Evolutionary conservation across 30 jellyfish, hydroid and myxozoan genomes (phyloP).

Genomic region (Turritopsis dohrnii): DNA sequence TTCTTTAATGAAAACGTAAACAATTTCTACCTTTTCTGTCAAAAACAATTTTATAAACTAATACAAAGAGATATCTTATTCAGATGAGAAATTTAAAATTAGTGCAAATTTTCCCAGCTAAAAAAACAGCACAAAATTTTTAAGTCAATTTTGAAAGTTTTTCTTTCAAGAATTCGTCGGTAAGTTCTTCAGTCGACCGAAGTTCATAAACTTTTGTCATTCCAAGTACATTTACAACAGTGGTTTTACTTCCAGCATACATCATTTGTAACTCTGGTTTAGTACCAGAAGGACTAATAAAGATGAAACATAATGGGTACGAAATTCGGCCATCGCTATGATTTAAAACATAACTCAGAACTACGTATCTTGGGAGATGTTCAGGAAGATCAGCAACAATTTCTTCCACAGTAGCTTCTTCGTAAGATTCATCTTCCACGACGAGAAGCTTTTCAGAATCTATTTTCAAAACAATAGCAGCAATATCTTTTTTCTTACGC

Average conservation of each 20-base stretch:
- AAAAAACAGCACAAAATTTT: not conserved
- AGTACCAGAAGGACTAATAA: constrained; percentile 51
- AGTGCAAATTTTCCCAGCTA: not conserved
- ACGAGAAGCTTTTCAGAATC: constrained; percentile 36
- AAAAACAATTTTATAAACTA: not conserved
- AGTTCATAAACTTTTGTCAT: constrained; percentile 68
- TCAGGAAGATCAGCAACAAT: constrained; percentile 64
- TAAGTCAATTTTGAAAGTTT: constrained; percentile 27
- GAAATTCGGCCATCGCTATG: constrained; percentile 89
- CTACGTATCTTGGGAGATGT: constrained; percentile 73
- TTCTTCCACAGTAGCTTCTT: constrained; percentile 58
- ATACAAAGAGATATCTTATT: no score
- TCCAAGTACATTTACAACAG: constrained; percentile 29
- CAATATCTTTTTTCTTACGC: constrained; percentile 34
- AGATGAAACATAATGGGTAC: constrained; percentile 64
- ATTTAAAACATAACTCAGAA: constrained; percentile 43
- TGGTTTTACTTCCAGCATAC: constrained; percentile 65
- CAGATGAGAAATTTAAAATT: no score
- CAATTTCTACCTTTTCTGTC: no score
- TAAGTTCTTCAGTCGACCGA: constrained; percentile 64
- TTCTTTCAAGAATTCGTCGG: constrained; percentile 64
- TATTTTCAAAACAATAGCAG: constrained; percentile 60
- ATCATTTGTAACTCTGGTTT: constrained; percentile 67
- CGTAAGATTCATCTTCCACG: constrained; percentile 57
- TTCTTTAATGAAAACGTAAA: no score